Percentiles rank a stretch among this genome's conserved stretches.
Conservation (phyloP, 2,888 invertebrate genomes). For the Tetropium fuscum region DNA sequence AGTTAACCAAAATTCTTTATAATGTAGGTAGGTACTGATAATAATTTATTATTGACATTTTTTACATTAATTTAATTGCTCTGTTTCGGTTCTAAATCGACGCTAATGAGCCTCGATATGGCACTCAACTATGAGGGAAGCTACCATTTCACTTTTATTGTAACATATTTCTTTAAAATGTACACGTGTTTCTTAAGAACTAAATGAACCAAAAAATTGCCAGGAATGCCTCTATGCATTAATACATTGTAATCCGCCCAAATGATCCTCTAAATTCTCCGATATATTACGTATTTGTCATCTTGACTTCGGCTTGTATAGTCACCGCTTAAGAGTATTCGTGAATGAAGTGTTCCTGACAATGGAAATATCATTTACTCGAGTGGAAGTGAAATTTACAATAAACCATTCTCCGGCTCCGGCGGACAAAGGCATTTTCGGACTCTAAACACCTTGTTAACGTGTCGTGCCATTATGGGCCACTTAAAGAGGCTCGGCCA, state of each 20-base stretch:
- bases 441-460: slow-evolving; percentile 30
- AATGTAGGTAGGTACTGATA: too few species aligned
- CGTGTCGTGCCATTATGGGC: slow-evolving; percentile 2
- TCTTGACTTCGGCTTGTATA: slow-evolving; percentile 14
- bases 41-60: too few species aligned
- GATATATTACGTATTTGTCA: slow-evolving; percentile 35
- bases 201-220: slow-evolving; percentile 27
- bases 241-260: slow-evolving; percentile 23
- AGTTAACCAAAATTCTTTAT: too few species aligned
- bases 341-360: slow-evolving; percentile 21
- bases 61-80: too few species aligned
- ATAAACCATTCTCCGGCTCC: slow-evolving; percentile 24
- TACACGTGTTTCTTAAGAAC: slow-evolving; percentile 30
- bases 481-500: background rate
- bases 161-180: background rate
- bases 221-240: slow-evolving; percentile 11
- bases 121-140: too few species aligned
- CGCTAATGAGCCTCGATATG: too few species aligned
- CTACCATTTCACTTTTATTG: too few species aligned
- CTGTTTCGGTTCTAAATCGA: too few species aligned
- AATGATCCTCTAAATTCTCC: slow-evolving; percentile 33
- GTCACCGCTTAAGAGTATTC: slow-evolving; percentile 3
- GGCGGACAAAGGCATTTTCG: slow-evolving; percentile 22
- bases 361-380: slow-evolving; percentile 36
- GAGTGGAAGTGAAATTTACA: slow-evolving; percentile 37